Evolutionary conservation across 2,888 invertebrate species (phyloP).

Genomic region (Callyntrura sp.): DNA sequence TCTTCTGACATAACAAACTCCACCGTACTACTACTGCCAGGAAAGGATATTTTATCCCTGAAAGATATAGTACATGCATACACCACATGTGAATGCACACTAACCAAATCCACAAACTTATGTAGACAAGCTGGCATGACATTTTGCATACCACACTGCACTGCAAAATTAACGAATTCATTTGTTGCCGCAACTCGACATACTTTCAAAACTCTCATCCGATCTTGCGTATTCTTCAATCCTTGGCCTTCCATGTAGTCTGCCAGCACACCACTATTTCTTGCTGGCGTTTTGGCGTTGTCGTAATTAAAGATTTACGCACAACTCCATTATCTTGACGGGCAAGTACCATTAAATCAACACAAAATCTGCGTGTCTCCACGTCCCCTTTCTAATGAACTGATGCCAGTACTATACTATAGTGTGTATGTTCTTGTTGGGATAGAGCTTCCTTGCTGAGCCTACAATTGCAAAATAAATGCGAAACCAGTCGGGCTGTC

Average conservation of each 20-base stretch:
- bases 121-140: too few species aligned
- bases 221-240: not conserved
- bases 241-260: too few species aligned
- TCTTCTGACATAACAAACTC: not conserved
- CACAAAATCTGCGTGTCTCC: slow-evolving; percentile 27
- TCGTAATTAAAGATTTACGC: slow-evolving; percentile 74
- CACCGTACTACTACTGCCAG: not conserved
- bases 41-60: not conserved
- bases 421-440: too few species aligned
- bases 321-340: slow-evolving; percentile 69
- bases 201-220: not conserved
- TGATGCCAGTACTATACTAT: too few species aligned
- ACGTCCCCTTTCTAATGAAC: slow-evolving; percentile 5
- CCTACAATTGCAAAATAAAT: slow-evolving; percentile 22
- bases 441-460: not conserved
- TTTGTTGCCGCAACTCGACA: slow-evolving; percentile 15
- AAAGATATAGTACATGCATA: too few species aligned
- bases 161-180: slow-evolving; percentile 30
- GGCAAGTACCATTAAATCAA: slow-evolving; percentile 68
- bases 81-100: not conserved
- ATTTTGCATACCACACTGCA: not conserved
- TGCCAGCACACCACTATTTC: not conserved
- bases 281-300: slow-evolving; percentile 1
- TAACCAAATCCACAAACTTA: not conserved
- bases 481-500: not conserved